Conservation (phyloP, 2,797 vertebrate genomes). For the Pagetopsis macropterus region DNA sequence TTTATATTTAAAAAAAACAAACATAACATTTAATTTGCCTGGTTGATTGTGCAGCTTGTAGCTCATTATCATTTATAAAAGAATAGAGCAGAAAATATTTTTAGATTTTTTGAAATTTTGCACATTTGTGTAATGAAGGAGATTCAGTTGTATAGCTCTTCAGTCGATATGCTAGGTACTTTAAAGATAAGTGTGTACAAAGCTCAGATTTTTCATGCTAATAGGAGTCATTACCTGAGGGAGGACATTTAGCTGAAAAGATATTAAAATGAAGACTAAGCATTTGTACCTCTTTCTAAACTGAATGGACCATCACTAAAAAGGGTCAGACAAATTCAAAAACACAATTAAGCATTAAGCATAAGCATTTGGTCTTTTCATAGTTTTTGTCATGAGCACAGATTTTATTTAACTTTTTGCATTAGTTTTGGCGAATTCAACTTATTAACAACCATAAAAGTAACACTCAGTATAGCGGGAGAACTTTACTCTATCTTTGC, state of each 20-base stretch:
- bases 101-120: no score
- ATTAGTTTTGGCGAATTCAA: not conserved
- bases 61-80: no score
- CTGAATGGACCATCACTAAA: not conserved
- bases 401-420: not conserved
- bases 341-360: not conserved
- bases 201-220: slow-evolving; percentile 51
- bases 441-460: not conserved
- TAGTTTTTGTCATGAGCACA: not conserved
- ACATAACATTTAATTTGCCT: no score
- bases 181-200: slow-evolving; percentile 32
- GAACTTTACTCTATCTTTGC: not conserved
- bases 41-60: no score
- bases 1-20: no score
- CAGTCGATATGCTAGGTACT: slow-evolving; percentile 37
- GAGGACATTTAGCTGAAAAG: slow-evolving; percentile 33
- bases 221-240: slow-evolving; percentile 37
- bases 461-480: not conserved
- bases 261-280: slow-evolving; percentile 24
- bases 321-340: not conserved
- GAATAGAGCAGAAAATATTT: no score
- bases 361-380: not conserved
- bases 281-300: slow-evolving; percentile 20
- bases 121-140: slow-evolving; percentile 13
- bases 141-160: slow-evolving; percentile 44